Evolutionary conservation across 2,888 invertebrate species (phyloP).

Genomic region (Sarcophaga rosellei): DNA sequence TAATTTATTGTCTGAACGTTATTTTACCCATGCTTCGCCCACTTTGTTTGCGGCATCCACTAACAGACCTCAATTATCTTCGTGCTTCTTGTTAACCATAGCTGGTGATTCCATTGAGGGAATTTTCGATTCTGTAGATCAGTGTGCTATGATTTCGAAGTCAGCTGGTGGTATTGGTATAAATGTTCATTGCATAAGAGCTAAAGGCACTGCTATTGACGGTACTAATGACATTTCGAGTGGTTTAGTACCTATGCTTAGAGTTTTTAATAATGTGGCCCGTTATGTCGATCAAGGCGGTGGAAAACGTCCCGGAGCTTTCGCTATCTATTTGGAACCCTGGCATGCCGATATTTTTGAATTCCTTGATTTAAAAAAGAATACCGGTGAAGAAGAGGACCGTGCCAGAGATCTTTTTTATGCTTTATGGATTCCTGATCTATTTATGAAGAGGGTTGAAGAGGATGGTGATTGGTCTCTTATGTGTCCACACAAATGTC

Average conservation of each 20-base stretch:
- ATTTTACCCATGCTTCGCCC: conserved; percentile 99
- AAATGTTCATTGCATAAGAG: conserved; percentile 96
- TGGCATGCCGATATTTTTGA: conserved; percentile 99
- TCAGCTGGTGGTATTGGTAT: conserved; percentile 98
- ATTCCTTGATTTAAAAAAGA: conserved; percentile 96
- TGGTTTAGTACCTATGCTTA: conserved; percentile 96
- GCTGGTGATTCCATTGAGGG: conserved; percentile 97
- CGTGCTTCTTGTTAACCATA: conserved; percentile 98
- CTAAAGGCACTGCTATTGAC: conserved; percentile 94
- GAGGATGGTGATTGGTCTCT: conserved; percentile 93
- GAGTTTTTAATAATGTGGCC: conserved; percentile 97
- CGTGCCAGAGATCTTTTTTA: conserved; percentile 98
- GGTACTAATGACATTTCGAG: conserved; percentile 97
- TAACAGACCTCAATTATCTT: conserved; percentile 94
- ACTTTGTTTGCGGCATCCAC: conserved; percentile 98
- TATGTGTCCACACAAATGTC: conserved; percentile 98
- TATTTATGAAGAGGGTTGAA: conserved; percentile 98
- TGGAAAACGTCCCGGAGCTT: conserved; percentile 98
- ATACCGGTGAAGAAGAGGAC: conserved; percentile 96
- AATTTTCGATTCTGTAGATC: conserved; percentile 94
- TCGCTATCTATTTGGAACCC: conserved; percentile 98
- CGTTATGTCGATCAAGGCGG: conserved; percentile 99
- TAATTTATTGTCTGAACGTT: conserved; percentile 95
- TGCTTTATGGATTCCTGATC: conserved; percentile 98
- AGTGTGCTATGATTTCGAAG: conserved; percentile 97